phyloP scores from a whole-genome alignment of 92 coral and sea anemone species.

The Heteractis magnifica region DNA sequence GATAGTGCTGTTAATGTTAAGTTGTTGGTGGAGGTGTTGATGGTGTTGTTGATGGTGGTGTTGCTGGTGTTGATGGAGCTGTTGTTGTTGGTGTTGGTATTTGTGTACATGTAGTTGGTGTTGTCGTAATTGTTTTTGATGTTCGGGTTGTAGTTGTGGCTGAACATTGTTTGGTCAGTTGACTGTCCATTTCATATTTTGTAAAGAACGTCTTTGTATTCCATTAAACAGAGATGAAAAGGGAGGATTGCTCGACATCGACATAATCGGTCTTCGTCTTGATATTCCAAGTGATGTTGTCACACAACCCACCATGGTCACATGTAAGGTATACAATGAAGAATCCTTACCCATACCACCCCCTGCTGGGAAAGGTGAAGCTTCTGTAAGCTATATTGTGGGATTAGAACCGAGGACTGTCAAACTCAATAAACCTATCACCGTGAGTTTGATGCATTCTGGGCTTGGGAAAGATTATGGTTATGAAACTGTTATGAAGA shows the following conservation, averaged over 20 bases:
- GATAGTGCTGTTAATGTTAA: background rate
- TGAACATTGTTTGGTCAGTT: constrained; percentile 27
- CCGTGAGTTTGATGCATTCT: constrained; percentile 7
- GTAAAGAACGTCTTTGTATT: background rate
- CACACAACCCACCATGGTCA: constrained; percentile 2
- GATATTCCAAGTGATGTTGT: constrained; percentile 29
- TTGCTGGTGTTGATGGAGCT: background rate
- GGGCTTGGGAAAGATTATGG: constrained; percentile 4
- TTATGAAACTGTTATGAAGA: constrained; percentile 9
- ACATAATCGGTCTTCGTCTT: constrained; percentile 10
- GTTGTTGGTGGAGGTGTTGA: background rate
- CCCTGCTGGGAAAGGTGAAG: constrained; percentile 24
- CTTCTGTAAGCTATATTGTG: constrained; percentile 36
- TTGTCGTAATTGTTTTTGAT: background rate
- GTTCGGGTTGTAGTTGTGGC: background rate
- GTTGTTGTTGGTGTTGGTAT: too few relatives aligned
- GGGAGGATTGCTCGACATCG: constrained; percentile 20
- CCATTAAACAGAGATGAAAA: background rate
- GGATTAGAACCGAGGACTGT: constrained; percentile 15
- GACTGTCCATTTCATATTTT: background rate
- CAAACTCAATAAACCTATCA: background rate
- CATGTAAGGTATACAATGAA: background rate
- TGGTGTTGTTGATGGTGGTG: background rate
- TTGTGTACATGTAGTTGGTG: background rate
- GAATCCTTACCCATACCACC: constrained; percentile 13